Evolutionary conservation across 1,140 invertebrate species (phyloP).

Genomic region (Hylaeus anthracinus): DNA sequence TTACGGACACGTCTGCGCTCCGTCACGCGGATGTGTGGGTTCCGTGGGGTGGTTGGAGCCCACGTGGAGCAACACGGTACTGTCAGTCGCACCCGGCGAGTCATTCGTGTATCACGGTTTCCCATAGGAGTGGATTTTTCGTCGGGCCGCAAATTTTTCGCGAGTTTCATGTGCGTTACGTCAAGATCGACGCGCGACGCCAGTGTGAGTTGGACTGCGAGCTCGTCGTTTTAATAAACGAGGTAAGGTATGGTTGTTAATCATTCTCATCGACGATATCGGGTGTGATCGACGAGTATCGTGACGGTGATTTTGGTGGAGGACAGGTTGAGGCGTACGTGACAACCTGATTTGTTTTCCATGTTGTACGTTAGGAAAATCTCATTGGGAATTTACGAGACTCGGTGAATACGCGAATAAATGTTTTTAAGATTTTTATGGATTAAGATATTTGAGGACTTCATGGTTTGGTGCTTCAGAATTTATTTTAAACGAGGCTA

Average conservation of each 20-base stretch:
- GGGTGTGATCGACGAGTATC: not conserved
- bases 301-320: not conserved
- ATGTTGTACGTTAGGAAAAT: not conserved
- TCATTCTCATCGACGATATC: not conserved
- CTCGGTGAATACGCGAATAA: too few relatives aligned
- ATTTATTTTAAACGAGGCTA: too few relatives aligned
- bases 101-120: slow-evolving; percentile 61
- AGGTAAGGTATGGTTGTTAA: slow-evolving; percentile 20
- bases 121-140: not conserved
- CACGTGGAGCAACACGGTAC: slow-evolving; percentile 74
- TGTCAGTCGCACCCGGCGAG: slow-evolving; percentile 72
- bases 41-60: slow-evolving; percentile 63
- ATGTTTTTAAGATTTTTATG: too few relatives aligned
- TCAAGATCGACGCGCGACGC: not conserved
- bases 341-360: too few relatives aligned
- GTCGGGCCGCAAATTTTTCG: not conserved
- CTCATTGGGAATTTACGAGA: too few relatives aligned
- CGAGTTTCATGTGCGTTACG: slow-evolving; percentile 16
- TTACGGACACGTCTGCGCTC: slow-evolving; percentile 12
- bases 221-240: not conserved
- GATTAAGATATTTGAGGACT: too few relatives aligned
- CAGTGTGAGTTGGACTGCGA: slow-evolving; percentile 3
- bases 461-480: too few relatives aligned
- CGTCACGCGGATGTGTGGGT: slow-evolving; percentile 40
- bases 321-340: too few relatives aligned